These are phyloP conservation scores for Asobara japonica DNA, from an alignment of 1,140 invertebrate genomes.

Conservation along the genomic window DNA sequence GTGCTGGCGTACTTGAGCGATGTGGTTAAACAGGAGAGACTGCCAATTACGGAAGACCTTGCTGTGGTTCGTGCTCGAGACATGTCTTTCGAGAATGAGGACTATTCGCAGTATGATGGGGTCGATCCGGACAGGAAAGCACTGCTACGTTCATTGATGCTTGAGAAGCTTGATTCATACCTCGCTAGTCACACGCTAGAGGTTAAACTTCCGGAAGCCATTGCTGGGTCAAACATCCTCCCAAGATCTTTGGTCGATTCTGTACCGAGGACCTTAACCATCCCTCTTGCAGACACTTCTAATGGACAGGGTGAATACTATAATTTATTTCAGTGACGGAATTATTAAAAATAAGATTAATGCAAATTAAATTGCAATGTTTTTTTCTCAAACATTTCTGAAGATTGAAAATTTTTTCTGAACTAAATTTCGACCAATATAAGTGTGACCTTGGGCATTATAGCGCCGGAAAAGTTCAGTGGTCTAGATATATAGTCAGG, in stretches of 20 bases:
- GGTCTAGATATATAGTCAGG: too few species aligned
- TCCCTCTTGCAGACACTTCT: conserved; percentile 73
- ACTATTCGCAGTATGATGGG: conserved; percentile 47
- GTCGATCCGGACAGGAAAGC: conserved; percentile 52
- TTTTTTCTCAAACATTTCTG: too few species aligned
- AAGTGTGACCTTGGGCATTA: too few species aligned
- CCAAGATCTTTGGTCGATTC: conserved; percentile 75
- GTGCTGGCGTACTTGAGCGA: conserved; percentile 77
- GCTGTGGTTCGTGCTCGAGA: conserved; percentile 72
- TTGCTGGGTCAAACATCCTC: conserved; percentile 64
- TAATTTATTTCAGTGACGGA: not conserved
- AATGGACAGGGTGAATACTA: conserved; percentile 68
- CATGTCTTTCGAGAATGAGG: conserved; percentile 66
- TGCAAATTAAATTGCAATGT: not conserved
- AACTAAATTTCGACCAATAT: too few species aligned
- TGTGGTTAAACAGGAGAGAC: conserved; percentile 73
- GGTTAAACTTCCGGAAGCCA: conserved; percentile 63
- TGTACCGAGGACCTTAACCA: conserved; percentile 73
- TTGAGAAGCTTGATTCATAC: conserved; percentile 65
- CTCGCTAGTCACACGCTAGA: conserved; percentile 62
- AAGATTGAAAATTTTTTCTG: too few species aligned
- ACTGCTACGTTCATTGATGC: conserved; percentile 57
- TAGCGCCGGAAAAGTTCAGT: too few species aligned
- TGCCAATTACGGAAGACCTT: conserved; percentile 78
- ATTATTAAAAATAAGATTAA: not conserved